Evolutionary conservation across 2,888 invertebrate genomes (phyloP), one percentile per base, ranked within the genome.

Genomic region (Taphrorychus bicolor): DNA sequence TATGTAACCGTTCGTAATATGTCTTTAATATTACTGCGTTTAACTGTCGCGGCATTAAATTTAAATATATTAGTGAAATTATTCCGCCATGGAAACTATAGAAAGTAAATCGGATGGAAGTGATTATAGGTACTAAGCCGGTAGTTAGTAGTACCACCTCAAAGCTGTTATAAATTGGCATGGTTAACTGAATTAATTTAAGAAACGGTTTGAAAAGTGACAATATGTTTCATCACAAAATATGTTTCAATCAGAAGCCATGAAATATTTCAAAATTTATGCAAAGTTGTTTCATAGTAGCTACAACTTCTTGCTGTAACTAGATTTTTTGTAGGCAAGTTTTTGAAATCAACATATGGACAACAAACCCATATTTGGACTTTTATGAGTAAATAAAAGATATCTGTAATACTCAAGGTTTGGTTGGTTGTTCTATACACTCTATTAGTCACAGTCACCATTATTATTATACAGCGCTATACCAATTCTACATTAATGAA

Each of bases 1-100:
- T 68, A 68, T 63, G 68, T 42, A 66, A 66, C 42, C 41, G 45
- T n/a, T 51, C 51, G 45, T 45, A 45, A 16, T 45, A 45, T 45
- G 45, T 45, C 45, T 45, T 45, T 45, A 45, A 45, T 45, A 45
- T 45, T 45, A 14, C 45, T 2, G 16, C 14, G 45, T 14, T 45
- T 45, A 45, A 45, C 45, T 45, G 45, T 45, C 32, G 3, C 32
- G 7, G 32, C 11, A 17, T 17, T 45, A 45, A 45, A 45, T 45
- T 45, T 45, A 17, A 45, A 45, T 45, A 45, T 16, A 45, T 45
- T 16, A 45, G 32, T 32, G 32, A 32, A 32, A 32, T 32, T 32
- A n/a, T n/a, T n/a, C n/a, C n/a, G 9, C 32, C 32, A 9, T 32
- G 32, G 32, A 32, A 32, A 32, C 7, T 32, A 9, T 32, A 32